Base-by-base conservation (phyloP, 2,797 vertebrate genomes). In the Stomatorhinus walkeri region DNA sequence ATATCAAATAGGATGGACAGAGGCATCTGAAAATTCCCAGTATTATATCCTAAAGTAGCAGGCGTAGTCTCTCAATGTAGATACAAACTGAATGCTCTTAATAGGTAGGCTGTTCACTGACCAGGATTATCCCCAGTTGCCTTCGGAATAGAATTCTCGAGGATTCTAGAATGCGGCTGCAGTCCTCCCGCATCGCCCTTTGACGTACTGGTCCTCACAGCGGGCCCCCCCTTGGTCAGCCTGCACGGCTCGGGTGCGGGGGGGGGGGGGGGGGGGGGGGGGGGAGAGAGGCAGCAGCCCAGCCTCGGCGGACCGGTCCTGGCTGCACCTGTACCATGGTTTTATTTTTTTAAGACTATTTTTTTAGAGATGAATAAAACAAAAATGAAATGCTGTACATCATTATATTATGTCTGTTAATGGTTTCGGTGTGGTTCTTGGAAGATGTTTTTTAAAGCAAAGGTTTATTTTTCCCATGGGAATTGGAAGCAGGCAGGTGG, bases 21-120 rank as follows among this genome's bases (percentile, higher is more conserved):
- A 87, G 87, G 88, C 91, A 90, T 93, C 95, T 92, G 88, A 95
- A 95, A 88, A 87, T 91, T 92, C 94, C 95, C 96, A 97, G 96
- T 97, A 96, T 97, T 97, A 94, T 94, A 95, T 94, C 94, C 93
- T 94, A 93, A 94, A 95, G 93, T 94, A 96, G 95, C 95, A 95
- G 95, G 95, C 95, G 87, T 89, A 95, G 96, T 95, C 95, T 94
- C 94, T 94, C 93, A 94, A 87, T 91, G 93, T 93, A 91, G 90
- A 92, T 91, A 90, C 90, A 87, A 85, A 85, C 91, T 40, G 59
- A 89, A 89, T 85, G 89, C 89, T 92, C 90, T 90, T 89, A 56
- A 86, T 89, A 89, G 89, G 85, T 87, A 88, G 92, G 88, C 64
- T 19, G 32, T 90, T 90, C 87, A 90, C 87, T 88, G 59, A 90